Evolutionary conservation across 1,140 invertebrate species (phyloP).

Genomic region (Drepana arcuata): DNA sequence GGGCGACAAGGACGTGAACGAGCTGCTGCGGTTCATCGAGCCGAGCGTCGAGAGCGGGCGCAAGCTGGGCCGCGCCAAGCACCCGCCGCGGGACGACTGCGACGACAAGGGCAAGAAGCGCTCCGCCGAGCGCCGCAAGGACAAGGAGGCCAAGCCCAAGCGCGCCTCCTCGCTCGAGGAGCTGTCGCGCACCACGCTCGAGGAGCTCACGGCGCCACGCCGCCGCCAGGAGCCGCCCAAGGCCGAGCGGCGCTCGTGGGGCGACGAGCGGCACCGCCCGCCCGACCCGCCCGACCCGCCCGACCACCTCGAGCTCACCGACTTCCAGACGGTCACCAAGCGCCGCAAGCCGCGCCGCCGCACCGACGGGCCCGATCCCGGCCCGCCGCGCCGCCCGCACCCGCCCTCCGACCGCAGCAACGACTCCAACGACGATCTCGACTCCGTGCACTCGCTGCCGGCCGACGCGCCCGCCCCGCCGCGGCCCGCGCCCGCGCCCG

Average conservation of each 20-base stretch:
- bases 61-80: slow-evolving; percentile 47
- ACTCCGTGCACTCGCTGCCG: slow-evolving; percentile 82
- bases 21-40: slow-evolving; percentile 73
- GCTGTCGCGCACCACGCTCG: slow-evolving; percentile 78
- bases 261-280: slow-evolving; percentile 28
- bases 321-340: slow-evolving; percentile 82
- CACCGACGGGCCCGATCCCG: slow-evolving; percentile 32
- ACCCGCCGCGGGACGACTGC: slow-evolving; percentile 51
- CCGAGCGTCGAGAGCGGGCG: slow-evolving; percentile 52
- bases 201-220: slow-evolving; percentile 73
- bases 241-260: slow-evolving; percentile 47
- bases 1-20: slow-evolving; percentile 74
- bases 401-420: slow-evolving; percentile 80
- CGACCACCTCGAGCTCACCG: slow-evolving; percentile 67
- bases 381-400: slow-evolving; percentile 18
- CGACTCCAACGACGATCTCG: slow-evolving; percentile 79
- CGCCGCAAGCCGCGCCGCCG: slow-evolving; percentile 80
- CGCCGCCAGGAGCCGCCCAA: slow-evolving; percentile 17
- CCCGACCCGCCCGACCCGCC: slow-evolving; percentile 48
- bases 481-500: slow-evolving; percentile 69
- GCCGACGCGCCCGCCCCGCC: slow-evolving; percentile 67
- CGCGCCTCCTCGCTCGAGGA: slow-evolving; percentile 81
- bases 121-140: slow-evolving; percentile 60
- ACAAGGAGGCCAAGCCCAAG: slow-evolving; percentile 68
- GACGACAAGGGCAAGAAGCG: slow-evolving; percentile 61